Evolutionary conservation across 2,888 invertebrate species (phyloP), one percentile per base, ranked within the genome.

Genomic region (Gisinianus flammeolus): DNA sequence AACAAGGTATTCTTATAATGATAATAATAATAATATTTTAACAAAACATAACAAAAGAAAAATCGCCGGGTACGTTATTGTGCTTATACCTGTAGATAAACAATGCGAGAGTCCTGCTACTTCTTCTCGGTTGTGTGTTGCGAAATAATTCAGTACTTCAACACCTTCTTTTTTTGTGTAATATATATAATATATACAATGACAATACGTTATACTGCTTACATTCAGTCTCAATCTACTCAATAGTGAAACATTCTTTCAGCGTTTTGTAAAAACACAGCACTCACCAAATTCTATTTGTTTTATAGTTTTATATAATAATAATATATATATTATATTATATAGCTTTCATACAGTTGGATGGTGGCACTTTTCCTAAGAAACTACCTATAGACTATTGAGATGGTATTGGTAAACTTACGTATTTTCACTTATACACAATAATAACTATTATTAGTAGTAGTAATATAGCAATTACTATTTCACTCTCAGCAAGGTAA

Each of bases 71-170:
- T 30, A 67, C 26, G 26, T 62, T 24, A 33, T 19, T 68, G 5
- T 68, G 68, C 35, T 70, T 70, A 70, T 22, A 70, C 24, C n/a
- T 31, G 28, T 24, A 26, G 70, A 70, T 52, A 54, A 70, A 74
- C 62, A 74, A 73, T 62, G 74, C 74, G 74, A 74, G 74, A 74
- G 74, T 64, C 74, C 74, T 62, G 74, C 74, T 74, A 74, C 74
- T 66, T 52, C 30, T 31, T 58, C 22, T 62, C 62, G 58, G 5
- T 4, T 22, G 58, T 58, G 30, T 72, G 72, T 72, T 72, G 72
- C 72, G 72, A 56, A 58, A n/a, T 33, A 58, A 66, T 74, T 64
- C 58, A 58, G 64, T 64, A 52, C 31, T 64, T 74, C 30, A 64
- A 66, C 66, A 74, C 44, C 26, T 33, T 28, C 16, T 69, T 19